Evolutionary conservation across 2,113 vertebrate species (phyloP), one percentile per base, ranked within the genome.

Genomic region (Poecilia latipinna): DNA sequence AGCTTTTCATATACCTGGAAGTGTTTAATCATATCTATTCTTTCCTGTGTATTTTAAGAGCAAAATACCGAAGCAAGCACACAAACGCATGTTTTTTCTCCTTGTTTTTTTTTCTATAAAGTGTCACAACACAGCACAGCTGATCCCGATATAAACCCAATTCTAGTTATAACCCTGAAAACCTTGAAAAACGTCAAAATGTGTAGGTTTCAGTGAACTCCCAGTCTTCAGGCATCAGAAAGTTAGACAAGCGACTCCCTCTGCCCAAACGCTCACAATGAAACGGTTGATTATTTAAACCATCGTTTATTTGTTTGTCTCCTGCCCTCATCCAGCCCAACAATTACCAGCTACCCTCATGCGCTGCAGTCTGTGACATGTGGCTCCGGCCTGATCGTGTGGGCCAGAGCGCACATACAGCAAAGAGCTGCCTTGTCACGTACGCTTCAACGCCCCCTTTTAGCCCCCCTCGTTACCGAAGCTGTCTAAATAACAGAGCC

Each of bases 401-500:
- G 7, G 44, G 13, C 32, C 67, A 24, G 11, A 28, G 8, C 15
- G 3, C 76, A 33, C 11, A 42, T 51, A 22, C 29, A 66, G 72
- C 70, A 24, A 79, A 37, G 65, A 39, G 74, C 76, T 67, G 72
- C 39, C 63, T 31, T 54, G 77, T 65, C 74, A 78, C 28, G 7
- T 77, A 88, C 22, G 44, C 61, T 37, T 37, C 61, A 57, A 65
- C 72, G 57, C 37, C 6, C n/a, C 71, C 85, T 84, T 76, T 75
- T 33, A 13, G 10, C 37, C 65, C 54, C 64, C 31, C 80, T 77
- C 83, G 87, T 91, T 88, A 88, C 63, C 69, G 61, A 87, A 86
- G 81, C 68, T 44, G 84, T 91, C 85, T 85, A 88, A 92, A 92
- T 90, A 65, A 83, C 79, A 82, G 62, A 13, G 64, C 83, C 83